Evolutionary conservation across 2,797 vertebrate species (phyloP).

Genomic region (Parauchenoglanis ngamensis): DNA sequence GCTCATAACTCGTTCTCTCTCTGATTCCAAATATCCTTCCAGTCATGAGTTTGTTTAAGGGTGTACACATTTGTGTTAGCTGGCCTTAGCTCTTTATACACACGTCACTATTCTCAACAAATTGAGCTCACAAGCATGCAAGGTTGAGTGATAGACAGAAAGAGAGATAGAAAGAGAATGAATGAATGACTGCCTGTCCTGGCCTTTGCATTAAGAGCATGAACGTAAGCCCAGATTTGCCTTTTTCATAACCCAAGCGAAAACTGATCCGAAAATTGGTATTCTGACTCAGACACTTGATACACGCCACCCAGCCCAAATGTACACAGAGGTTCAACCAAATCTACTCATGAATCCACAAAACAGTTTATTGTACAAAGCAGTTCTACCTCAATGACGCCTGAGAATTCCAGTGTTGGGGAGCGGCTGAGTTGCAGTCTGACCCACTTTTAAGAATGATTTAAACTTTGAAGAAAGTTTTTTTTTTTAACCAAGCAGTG

Average conservation of each 20-base stretch:
- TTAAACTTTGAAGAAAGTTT: not conserved
- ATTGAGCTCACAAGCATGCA: not conserved
- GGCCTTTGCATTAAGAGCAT: not conserved
- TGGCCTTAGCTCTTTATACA: constrained; percentile 17
- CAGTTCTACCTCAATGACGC: constrained; percentile 13
- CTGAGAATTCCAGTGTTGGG: constrained; percentile 3
- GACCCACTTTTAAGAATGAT: not conserved
- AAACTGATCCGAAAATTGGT: constrained; percentile 6
- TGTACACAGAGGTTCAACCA: not conserved
- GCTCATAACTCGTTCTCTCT: not conserved
- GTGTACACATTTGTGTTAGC: not conserved
- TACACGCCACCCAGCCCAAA: constrained; percentile 16
- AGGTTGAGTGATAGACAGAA: not conserved
- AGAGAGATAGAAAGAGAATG: not conserved
- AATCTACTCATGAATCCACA: constrained; percentile 33
- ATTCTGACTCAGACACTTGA: constrained; percentile 29
- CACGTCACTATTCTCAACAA: constrained; percentile 12
- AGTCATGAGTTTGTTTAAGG: constrained; percentile 9
- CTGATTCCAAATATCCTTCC: constrained; percentile 13
- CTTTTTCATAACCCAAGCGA: constrained; percentile 3
- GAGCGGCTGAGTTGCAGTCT: constrained; percentile 7
- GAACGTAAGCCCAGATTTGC: not conserved
- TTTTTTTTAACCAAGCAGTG: not conserved
- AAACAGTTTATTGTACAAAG: constrained; percentile 29
- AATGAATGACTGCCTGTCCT: not conserved